Base-by-base conservation (phyloP, 1,140 invertebrate species). In the Rhyacophila brunnea region DNA sequence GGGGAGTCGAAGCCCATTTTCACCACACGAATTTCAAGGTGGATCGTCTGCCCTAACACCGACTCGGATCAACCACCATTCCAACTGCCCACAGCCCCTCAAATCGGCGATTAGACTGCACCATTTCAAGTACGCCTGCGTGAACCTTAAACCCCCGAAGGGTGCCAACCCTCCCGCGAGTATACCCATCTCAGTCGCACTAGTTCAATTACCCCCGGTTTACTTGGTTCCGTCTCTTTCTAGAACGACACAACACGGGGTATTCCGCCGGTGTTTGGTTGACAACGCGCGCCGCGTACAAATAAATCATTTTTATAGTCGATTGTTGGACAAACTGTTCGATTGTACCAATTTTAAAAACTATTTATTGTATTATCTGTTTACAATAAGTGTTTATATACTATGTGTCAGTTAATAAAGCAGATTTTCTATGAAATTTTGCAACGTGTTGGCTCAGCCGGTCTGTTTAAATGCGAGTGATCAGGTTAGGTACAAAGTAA, bases 401-500 rank as follows among this genome's bases (percentile, higher is more conserved):
- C 38, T 5, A 9, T 28, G 23, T 13, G 38, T 6, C 15, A 5
- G 3, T 28, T 28, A 28, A 5, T 28, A 28, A 28, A 28, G 4
- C 9, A 28, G 23, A 28, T 28, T 28, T 40, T 15, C 38, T 11
- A n/a, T n/a, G 4, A 5, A n/a, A 15, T 4, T 28, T 17, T 4
- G 2, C 19, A 6, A 32, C 13, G 13, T n/a, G 18, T 6, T 28
- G 3, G 10, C 32, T 49, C 23, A 14, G 47, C 13, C 13, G 23
- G 23, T 28, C 4, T 28, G 23, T 5, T 5, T 9, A 28, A 28
- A 28, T 5, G 4, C 4, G 6, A 13, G 47, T 32, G 57, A 32
- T 19, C 17, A 60, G 58, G 58, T 60, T 60, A 60, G 48, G 58
- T 53, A 11, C 14, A 60, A n/a, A 60, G 58, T 60, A 60, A 53